Evolutionary conservation across 2,113 vertebrate genomes (phyloP).

Genomic region (Neoarius graeffei): DNA sequence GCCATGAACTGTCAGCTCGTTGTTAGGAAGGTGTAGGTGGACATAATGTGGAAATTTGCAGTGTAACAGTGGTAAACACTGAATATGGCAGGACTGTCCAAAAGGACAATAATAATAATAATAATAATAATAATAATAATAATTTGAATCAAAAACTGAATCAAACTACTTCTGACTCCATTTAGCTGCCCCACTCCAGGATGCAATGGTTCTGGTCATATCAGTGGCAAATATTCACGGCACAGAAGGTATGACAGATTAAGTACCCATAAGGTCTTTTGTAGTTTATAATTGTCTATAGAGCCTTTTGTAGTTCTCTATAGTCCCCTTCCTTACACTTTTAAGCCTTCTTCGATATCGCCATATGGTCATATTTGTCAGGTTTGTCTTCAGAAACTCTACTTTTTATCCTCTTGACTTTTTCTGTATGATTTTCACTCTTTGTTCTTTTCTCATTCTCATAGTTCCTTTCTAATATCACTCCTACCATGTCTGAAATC

Average conservation of each 20-base stretch:
- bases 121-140: background rate
- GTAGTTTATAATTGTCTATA: background rate
- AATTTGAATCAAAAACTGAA: conserved; percentile 42
- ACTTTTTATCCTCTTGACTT: conserved; percentile 31
- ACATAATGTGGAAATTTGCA: background rate
- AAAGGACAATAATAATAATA: conserved; percentile 11
- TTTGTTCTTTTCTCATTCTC: background rate
- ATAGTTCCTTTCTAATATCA: no score
- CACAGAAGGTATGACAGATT: conserved; percentile 89
- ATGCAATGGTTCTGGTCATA: conserved; percentile 93
- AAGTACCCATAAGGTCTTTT: conserved; percentile 31
- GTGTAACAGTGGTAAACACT: background rate
- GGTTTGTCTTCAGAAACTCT: background rate
- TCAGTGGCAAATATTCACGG: conserved; percentile 93
- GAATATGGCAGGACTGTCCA: background rate
- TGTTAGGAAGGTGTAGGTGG: background rate
- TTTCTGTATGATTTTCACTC: conserved; percentile 52
- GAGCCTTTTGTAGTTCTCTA: background rate
- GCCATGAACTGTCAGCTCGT: background rate
- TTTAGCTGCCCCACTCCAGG: conserved; percentile 94
- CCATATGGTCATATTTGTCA: background rate
- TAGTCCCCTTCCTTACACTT: conserved; percentile 7
- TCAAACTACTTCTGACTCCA: conserved; percentile 69
- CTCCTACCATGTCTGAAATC: no score
- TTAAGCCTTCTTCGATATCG: conserved; percentile 15